Evolutionary conservation across 2,113 vertebrate genomes (phyloP).

Genomic region (Gopherus evgoodei): DNA sequence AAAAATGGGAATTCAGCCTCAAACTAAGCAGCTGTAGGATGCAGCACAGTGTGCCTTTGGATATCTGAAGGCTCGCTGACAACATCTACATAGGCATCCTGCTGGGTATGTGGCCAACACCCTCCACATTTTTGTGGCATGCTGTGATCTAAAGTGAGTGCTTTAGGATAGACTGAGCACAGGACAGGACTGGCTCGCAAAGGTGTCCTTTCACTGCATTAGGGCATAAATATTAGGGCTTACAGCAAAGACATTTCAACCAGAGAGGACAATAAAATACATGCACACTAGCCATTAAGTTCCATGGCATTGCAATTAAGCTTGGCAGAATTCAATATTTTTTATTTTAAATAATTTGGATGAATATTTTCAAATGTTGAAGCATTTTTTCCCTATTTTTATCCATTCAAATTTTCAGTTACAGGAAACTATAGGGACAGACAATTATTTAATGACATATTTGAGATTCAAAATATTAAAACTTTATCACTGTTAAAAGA

Average conservation of each 20-base stretch:
- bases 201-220: neutral
- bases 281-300: neutral
- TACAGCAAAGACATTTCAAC: neutral
- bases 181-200: neutral
- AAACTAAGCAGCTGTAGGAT: no score
- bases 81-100: no score
- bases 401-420: neutral
- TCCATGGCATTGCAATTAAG: neutral
- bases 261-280: neutral
- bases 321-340: neutral
- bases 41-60: neutral
- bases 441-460: neutral
- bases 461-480: neutral
- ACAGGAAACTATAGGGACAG: neutral
- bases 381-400: neutral
- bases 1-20: no score
- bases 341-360: neutral
- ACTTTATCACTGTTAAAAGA: neutral
- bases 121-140: neutral
- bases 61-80: neutral
- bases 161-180: neutral
- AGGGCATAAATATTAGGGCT: neutral
- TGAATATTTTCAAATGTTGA: neutral
- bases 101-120: neutral
- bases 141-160: neutral